Evolutionary conservation across 2,797 vertebrate genomes (phyloP).

Genomic region (Perodicticus potto): DNA sequence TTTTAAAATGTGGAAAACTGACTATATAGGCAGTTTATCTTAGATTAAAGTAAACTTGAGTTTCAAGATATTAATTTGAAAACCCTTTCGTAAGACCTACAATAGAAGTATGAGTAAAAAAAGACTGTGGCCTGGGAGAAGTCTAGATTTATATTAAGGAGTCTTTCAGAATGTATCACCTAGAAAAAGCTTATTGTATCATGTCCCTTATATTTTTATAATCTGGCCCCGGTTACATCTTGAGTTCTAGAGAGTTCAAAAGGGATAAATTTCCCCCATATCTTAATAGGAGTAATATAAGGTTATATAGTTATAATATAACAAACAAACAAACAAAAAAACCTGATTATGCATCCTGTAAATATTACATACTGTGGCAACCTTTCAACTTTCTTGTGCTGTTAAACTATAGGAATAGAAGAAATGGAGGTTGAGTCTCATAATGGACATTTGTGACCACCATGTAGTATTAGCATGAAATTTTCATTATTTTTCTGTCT

Average conservation of each 20-base stretch:
- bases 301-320: no score
- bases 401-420: neutral
- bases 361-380: neutral
- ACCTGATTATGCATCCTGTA: neutral
- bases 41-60: slow-evolving; percentile 4
- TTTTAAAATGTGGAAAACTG: neutral
- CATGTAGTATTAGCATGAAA: neutral
- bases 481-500: neutral
- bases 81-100: neutral
- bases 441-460: neutral
- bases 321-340: neutral
- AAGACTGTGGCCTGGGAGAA: neutral
- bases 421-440: neutral
- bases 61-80: slow-evolving; percentile 9
- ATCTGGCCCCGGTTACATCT: neutral
- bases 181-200: neutral
- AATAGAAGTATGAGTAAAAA: neutral
- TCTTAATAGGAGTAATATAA: neutral
- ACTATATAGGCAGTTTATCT: neutral
- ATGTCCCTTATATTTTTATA: neutral
- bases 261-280: neutral
- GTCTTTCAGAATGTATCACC: neutral
- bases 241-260: neutral
- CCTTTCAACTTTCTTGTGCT: neutral
- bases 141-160: neutral